phyloP scores from a whole-genome alignment of 2,888 invertebrate genomes.

The Maniola hyperantus region DNA sequence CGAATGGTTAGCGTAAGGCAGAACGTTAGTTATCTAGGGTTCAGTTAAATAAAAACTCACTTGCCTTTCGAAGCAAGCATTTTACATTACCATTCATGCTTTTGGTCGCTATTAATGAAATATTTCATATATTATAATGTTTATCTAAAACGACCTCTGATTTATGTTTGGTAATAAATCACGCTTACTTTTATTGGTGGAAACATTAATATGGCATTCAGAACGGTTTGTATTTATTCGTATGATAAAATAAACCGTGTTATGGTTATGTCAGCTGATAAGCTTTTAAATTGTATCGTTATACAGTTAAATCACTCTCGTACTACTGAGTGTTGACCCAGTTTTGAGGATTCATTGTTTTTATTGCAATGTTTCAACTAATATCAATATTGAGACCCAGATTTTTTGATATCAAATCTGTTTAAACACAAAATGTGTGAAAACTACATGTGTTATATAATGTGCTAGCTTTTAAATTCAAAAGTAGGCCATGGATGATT shows the following conservation, averaged over 20 bases:
- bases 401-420: too few species aligned
- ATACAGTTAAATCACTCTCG: constrained; percentile 10
- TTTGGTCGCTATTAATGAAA: neutral
- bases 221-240: constrained; percentile 13
- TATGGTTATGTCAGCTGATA: constrained; percentile 10
- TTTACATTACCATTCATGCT: neutral
- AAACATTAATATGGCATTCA: constrained; percentile 15
- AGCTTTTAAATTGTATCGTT: constrained; percentile 20
- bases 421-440: neutral
- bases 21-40: too few species aligned
- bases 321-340: constrained; percentile 6
- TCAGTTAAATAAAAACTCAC: too few species aligned
- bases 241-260: constrained; percentile 14
- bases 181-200: constrained; percentile 18
- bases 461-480: too few species aligned
- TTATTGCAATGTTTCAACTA: neutral
- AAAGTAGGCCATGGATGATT: too few species aligned
- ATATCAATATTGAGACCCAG: neutral
- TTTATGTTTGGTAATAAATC: constrained; percentile 17
- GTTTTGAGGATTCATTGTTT: constrained; percentile 1
- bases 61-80: neutral
- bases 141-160: constrained; percentile 16
- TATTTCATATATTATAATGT: constrained; percentile 9
- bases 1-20: too few species aligned
- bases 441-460: neutral